A percentile compares a stretch with the other conserved stretches of the same genome.
Evolutionary conservation across 2,113 vertebrate genomes (phyloP).

Genomic region (Dermatemys mawii): DNA sequence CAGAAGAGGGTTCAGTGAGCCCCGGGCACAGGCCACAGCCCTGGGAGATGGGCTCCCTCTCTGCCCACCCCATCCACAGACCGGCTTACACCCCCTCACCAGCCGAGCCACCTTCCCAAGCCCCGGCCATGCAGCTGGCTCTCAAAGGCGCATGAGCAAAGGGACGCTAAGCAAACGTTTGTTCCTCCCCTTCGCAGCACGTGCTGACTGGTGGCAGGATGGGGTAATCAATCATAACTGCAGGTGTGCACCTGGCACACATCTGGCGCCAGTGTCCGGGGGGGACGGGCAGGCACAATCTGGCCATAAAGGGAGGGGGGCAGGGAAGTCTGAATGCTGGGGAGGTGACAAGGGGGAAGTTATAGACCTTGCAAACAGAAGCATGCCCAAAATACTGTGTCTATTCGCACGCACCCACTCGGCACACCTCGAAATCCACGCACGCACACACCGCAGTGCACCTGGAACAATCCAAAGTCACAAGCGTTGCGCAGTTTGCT

Average conservation of each 20-base stretch:
- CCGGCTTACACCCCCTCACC: neutral
- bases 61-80: neutral
- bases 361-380: neutral
- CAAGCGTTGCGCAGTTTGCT: neutral
- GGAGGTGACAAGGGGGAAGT: neutral
- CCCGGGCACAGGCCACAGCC: no score
- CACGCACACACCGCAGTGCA: neutral
- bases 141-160: neutral
- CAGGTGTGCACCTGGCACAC: neutral
- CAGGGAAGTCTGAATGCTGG: neutral
- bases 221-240: conserved; percentile 25
- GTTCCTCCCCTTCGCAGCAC: neutral
- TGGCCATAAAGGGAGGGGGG: neutral
- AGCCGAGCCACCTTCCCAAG: neutral
- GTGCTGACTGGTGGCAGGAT: conserved; percentile 1
- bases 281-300: neutral
- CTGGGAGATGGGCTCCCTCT: no score
- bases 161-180: neutral
- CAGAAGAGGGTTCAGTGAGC: no score
- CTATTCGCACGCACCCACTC: fast-evolving
- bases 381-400: neutral
- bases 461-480: neutral
- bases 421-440: neutral
- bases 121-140: neutral
- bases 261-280: neutral